phyloP scores from a whole-genome alignment of 1,140 invertebrate genomes.

The Euwallacea fornicatus region DNA sequence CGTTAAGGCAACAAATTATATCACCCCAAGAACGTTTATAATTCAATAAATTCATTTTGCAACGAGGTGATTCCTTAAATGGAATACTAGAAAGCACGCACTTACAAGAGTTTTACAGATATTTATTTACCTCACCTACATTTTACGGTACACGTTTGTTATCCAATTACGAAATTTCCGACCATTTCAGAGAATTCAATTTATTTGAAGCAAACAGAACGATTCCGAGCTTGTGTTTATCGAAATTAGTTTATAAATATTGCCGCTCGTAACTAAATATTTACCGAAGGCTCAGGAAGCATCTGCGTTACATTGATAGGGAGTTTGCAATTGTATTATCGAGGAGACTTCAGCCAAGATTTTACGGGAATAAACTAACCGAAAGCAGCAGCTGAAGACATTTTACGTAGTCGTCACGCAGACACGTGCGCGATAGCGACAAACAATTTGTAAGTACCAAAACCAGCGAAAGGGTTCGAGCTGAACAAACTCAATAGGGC shows the following conservation, averaged over 20 bases:
- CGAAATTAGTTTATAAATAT: conserved; percentile 1
- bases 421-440: no score
- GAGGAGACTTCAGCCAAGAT: no score
- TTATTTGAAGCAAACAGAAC: neutral
- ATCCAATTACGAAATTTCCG: neutral
- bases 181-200: conserved; percentile 3
- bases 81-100: neutral
- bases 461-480: no score
- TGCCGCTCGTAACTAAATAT: neutral
- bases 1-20: no score
- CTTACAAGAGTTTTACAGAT: no score
- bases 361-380: no score
- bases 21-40: no score
- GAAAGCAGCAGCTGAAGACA: no score
- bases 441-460: no score
- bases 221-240: conserved; percentile 2
- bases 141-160: conserved; percentile 1
- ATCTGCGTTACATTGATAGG: neutral
- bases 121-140: neutral
- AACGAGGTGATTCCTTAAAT: neutral
- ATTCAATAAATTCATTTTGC: neutral
- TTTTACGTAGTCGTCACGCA: no score
- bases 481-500: no score
- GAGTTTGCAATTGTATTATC: no score
- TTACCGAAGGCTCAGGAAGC: neutral